A percentile compares a stretch with the other conserved stretches of the same genome.
These are phyloP conservation scores for Eptatretus burgeri DNA, from an alignment of 2,113 vertebrate genomes.

Conservation along the genomic window DNA sequence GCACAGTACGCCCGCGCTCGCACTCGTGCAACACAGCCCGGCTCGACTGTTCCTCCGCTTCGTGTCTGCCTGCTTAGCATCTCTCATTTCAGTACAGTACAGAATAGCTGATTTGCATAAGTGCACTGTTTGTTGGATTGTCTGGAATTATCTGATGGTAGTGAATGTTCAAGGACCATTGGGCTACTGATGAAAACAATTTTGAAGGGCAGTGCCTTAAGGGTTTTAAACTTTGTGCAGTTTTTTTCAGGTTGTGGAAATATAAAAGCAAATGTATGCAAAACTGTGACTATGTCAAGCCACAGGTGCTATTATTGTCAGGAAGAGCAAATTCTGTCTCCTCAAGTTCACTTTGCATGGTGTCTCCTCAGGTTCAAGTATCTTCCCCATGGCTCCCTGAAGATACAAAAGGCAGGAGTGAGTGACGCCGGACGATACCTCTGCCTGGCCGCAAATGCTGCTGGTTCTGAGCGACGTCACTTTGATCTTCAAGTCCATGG, in stretches of 20 bases:
- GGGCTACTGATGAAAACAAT: too few species aligned
- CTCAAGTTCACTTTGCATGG: conserved; percentile 10
- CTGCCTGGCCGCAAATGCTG: conserved; percentile 59
- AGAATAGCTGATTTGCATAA: too few species aligned
- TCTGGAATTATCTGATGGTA: too few species aligned
- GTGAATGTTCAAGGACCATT: too few species aligned
- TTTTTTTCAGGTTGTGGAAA: neutral
- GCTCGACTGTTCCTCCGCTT: too few species aligned
- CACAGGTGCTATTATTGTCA: neutral
- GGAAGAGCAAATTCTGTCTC: too few species aligned
- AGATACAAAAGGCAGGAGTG: conserved; percentile 30
- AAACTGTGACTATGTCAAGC: neutral
- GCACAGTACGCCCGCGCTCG: too few species aligned
- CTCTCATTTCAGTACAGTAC: too few species aligned
- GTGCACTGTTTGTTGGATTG: too few species aligned
- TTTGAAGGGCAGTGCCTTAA: too few species aligned
- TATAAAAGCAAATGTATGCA: neutral
- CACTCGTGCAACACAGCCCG: too few species aligned
- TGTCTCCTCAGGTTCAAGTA: conserved; percentile 26
- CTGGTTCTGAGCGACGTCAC: conserved; percentile 40
- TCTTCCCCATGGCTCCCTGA: conserved; percentile 40
- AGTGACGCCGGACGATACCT: conserved; percentile 47
- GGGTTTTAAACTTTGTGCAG: neutral
- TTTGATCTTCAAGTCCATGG: conserved; percentile 54
- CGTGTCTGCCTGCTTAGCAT: too few species aligned